Percentiles rank a stretch among this genome's conserved stretches.
phyloP scores from a whole-genome alignment of 2,113 vertebrate genomes.

The Lethenteron reissneri region DNA sequence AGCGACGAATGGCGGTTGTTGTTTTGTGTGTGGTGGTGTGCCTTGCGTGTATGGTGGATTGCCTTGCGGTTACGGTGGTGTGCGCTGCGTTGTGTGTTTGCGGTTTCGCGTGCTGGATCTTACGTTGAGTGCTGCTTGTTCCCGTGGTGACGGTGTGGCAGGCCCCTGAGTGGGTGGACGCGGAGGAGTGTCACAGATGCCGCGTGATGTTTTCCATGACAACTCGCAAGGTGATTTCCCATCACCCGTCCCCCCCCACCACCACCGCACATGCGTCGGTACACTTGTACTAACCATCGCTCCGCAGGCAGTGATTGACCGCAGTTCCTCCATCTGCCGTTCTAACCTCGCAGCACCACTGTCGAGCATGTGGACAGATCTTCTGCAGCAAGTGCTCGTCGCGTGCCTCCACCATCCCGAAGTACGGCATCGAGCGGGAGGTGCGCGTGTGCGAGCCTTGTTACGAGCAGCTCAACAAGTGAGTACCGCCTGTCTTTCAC shows the following conservation, averaged over 20 bases:
- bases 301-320: neutral
- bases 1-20: too few species aligned
- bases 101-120: too few species aligned
- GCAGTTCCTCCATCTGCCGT: neutral
- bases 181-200: constrained; percentile 87
- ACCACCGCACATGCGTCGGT: neutral
- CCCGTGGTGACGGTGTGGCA: constrained; percentile 13
- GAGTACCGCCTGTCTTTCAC: constrained; percentile 19
- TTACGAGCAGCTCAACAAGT: constrained; percentile 92
- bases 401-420: constrained; percentile 86
- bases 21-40: too few species aligned
- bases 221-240: constrained; percentile 58
- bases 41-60: too few species aligned
- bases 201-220: constrained; percentile 86
- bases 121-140: neutral
- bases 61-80: too few species aligned
- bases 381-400: constrained; percentile 97
- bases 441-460: constrained; percentile 94
- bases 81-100: too few species aligned
- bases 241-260: neutral
- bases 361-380: constrained; percentile 87
- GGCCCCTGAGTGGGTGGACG: constrained; percentile 97
- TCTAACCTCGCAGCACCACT: constrained; percentile 50
- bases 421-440: constrained; percentile 96
- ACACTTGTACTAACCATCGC: neutral